These are phyloP conservation scores for Pammene aurita DNA, from an alignment of 2,888 invertebrate genomes.

Conservation along the genomic window DNA sequence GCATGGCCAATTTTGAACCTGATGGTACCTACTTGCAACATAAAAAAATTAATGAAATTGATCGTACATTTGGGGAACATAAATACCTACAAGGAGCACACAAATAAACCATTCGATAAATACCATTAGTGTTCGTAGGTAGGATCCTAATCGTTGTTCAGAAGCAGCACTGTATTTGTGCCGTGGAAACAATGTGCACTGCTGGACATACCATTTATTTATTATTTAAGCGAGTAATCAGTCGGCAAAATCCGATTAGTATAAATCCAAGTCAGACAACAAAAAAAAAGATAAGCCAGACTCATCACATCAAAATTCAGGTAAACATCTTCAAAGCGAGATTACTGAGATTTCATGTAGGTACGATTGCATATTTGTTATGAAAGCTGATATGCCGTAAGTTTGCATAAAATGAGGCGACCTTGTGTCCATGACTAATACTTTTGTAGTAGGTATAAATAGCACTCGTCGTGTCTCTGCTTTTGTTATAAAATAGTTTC, in stretches of 20 bases:
- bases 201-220: constrained; percentile 47
- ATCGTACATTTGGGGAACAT: constrained; percentile 1
- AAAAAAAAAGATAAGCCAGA: constrained; percentile 3
- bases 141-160: constrained; percentile 78
- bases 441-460: constrained; percentile 59
- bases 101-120: constrained; percentile 58
- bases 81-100: constrained; percentile 42
- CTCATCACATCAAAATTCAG: background rate
- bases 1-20: too few species aligned
- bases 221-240: constrained; percentile 47
- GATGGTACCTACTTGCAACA: too few species aligned
- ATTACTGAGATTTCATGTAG: background rate
- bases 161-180: constrained; percentile 79
- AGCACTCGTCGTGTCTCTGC: constrained; percentile 55
- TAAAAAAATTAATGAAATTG: background rate
- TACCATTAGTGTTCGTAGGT: constrained; percentile 79
- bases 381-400: constrained; percentile 63
- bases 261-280: background rate
- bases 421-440: constrained; percentile 71
- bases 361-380: constrained; percentile 45
- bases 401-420: constrained; percentile 46
- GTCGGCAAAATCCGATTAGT: constrained; percentile 17
- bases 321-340: constrained; percentile 10
- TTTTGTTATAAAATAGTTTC: constrained; percentile 15
- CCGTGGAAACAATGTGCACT: constrained; percentile 77